Evolutionary conservation across 2,888 invertebrate species (phyloP), one percentile per base, ranked within the genome.

Genomic region (Oscheius myriophilus): DNA sequence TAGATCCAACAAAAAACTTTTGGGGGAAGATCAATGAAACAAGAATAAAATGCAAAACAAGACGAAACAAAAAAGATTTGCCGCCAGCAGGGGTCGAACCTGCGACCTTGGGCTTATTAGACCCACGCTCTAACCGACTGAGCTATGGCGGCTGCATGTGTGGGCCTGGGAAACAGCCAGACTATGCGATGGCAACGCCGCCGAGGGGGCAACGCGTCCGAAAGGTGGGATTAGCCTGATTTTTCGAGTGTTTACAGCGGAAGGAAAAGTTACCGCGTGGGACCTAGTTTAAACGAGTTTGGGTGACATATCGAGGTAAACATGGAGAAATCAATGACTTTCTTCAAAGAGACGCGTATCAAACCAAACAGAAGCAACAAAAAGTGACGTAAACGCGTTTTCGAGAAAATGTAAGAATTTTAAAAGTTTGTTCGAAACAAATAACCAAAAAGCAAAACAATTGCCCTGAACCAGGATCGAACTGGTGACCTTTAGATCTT

Each of bases 51-150:
- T 9, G 4, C 3, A 33, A 33, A 33, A 33, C 33, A 6, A 33
- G n/a, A 33, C 33, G 9, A 33, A 33, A 9, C 3, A 33, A 33
- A 83, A 80, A 75, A 55, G 42, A 67, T 81, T 81, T 84, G 84
- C 83, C 83, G 81, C 81, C 80, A 81, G 79, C 80, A 83, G 84
- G 82, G 83, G 82, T 84, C 82, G 83, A 83, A 83, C 83, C 83
- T 84, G 81, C 79, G 83, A 84, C 82, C 83, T 82, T 83, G 81
- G 84, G 84, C 84, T 84, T 84, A 83, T 84, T 84, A 84, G 83
- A 84, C 83, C 84, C 81, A 84, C 83, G 84, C 84, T 84, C 84
- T 84, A 84, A 84, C 84, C 84, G 81, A 84, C 84, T 84, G 84
- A 84, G 82, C 84, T 84, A 84, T 81, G 78, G 79, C 81, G 80